Evolutionary conservation across 2,113 vertebrate genomes (phyloP).

Genomic region (Lepisosteus oculatus): DNA sequence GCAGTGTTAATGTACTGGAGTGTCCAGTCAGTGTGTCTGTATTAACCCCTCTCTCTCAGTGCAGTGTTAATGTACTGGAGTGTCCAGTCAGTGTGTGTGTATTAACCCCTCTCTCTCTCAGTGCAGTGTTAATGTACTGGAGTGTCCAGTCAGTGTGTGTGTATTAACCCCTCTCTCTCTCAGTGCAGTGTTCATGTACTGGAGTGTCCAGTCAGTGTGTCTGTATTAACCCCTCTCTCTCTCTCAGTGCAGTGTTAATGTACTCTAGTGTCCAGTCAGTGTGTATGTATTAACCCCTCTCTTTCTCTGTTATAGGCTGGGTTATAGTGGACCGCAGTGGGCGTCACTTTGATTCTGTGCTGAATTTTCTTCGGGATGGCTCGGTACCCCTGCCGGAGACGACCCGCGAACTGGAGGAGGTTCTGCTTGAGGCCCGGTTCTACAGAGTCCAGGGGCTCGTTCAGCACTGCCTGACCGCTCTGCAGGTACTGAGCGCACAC

Average conservation of each 20-base stretch:
- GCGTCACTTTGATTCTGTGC: slow-evolving; percentile 77
- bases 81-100: not conserved
- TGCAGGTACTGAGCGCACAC: slow-evolving; percentile 61
- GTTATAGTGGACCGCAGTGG: slow-evolving; percentile 80
- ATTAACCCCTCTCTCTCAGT: not conserved
- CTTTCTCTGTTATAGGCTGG: slow-evolving; percentile 65
- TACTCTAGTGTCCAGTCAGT: too few relatives aligned
- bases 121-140: not conserved
- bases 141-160: not conserved
- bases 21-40: not conserved
- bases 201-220: too few relatives aligned
- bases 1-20: too few relatives aligned
- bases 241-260: not conserved
- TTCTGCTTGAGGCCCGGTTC: slow-evolving; percentile 79
- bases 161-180: not conserved
- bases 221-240: not conserved
- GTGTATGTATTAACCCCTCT: too few relatives aligned
- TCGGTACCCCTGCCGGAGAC: slow-evolving; percentile 79
- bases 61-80: too few relatives aligned
- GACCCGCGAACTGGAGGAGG: slow-evolving; percentile 74
- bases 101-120: not conserved
- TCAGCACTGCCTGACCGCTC: slow-evolving; percentile 75
- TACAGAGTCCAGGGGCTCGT: slow-evolving; percentile 80
- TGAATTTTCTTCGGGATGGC: slow-evolving; percentile 84
- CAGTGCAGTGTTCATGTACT: not conserved